A percentile compares a stretch with the other conserved stretches of the same genome.
Evolutionary conservation across 2,888 invertebrate species (phyloP).

Genomic region (Cataglyphis livida): DNA sequence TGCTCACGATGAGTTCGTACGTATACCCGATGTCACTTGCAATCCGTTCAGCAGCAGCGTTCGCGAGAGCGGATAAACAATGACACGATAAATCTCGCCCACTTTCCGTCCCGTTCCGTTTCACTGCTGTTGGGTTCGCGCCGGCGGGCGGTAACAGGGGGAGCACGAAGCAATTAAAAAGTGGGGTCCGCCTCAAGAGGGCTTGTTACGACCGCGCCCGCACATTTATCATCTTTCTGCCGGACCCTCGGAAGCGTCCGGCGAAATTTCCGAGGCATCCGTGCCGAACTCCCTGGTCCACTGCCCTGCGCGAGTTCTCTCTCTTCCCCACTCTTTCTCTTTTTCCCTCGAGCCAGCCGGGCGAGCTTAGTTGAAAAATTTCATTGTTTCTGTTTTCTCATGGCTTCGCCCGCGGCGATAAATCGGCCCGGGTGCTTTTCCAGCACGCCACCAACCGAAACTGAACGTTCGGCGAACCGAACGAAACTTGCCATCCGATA

Average conservation of each 20-base stretch:
- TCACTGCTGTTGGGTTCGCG: not conserved
- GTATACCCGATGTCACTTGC: constrained; percentile 63
- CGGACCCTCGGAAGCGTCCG: constrained; percentile 67
- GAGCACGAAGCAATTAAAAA: constrained; percentile 70
- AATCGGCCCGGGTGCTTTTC: constrained; percentile 68
- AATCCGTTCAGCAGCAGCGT: constrained; percentile 75
- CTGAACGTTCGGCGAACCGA: constrained; percentile 28
- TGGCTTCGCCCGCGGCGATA: constrained; percentile 62
- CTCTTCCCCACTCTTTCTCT: not conserved
- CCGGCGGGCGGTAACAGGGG: constrained; percentile 31
- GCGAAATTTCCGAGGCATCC: constrained; percentile 58
- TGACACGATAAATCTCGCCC: constrained; percentile 83
- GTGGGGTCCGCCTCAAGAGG: constrained; percentile 78
- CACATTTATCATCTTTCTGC: constrained; percentile 83
- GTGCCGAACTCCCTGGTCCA: constrained; percentile 38
- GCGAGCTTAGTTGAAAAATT: constrained; percentile 73
- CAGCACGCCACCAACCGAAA: constrained; percentile 5
- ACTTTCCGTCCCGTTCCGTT: constrained; percentile 48
- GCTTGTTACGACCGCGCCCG: constrained; percentile 81
- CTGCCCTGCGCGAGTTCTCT: not conserved
- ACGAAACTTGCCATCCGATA: constrained; percentile 42
- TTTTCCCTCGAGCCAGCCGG: not conserved
- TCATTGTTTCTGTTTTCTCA: constrained; percentile 74
- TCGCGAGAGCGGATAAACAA: constrained; percentile 80
- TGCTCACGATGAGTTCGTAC: constrained; percentile 49